Evolutionary conservation across 2,888 invertebrate species (phyloP).

Genomic region (Ormyrus nitidulus): DNA sequence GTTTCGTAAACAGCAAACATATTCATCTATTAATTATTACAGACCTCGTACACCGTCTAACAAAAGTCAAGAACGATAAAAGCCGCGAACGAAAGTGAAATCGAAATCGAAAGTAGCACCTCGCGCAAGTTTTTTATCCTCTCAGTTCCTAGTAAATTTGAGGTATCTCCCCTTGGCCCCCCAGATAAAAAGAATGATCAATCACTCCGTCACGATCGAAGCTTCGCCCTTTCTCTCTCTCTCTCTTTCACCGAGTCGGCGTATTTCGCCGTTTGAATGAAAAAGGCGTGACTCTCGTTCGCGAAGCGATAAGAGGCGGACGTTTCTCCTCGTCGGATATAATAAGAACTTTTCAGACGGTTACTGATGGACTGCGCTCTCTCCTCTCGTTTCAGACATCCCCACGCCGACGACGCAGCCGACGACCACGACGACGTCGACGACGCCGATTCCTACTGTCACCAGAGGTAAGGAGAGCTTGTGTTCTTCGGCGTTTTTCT

Average conservation of each 20-base stretch:
- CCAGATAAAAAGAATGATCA: slow-evolving; percentile 4
- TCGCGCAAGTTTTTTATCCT: no score
- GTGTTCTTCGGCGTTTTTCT: neutral
- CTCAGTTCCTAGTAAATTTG: no score
- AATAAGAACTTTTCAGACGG: slow-evolving; percentile 37
- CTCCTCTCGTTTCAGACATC: slow-evolving; percentile 64
- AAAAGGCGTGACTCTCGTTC: slow-evolving; percentile 3
- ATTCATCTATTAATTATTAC: no score
- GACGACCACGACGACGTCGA: slow-evolving; percentile 62
- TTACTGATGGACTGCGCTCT: slow-evolving; percentile 29
- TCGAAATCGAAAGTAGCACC: neutral
- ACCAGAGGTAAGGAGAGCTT: slow-evolving; percentile 62
- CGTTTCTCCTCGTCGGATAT: neutral
- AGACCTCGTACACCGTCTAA: no score
- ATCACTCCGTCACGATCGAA: neutral
- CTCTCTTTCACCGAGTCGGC: neutral
- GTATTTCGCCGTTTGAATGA: slow-evolving; percentile 9
- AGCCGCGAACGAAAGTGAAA: slow-evolving; percentile 1
- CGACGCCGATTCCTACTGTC: slow-evolving; percentile 62
- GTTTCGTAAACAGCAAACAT: no score
- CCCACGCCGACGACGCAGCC: slow-evolving; percentile 67
- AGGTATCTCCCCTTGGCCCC: no score
- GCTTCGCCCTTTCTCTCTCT: neutral
- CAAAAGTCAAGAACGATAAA: no score
- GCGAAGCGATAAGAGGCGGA: slow-evolving; percentile 10